A percentile compares a stretch with the other conserved stretches of the same genome.
phyloP scores from a whole-genome alignment of 2,888 invertebrate species.

The Drosophila birchii region DNA sequence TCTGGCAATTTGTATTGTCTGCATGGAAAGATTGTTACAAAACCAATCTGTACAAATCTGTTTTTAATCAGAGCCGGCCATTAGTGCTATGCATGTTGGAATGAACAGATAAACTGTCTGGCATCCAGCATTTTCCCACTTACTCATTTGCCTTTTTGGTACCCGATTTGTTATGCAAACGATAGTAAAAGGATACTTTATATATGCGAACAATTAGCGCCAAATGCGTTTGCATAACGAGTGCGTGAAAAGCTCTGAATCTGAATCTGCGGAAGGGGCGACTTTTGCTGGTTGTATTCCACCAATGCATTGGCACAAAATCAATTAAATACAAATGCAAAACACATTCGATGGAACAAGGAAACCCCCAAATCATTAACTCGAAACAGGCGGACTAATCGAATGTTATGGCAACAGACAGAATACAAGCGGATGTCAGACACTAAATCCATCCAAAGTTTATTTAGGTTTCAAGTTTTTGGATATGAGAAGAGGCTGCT shows the following conservation, averaged over 20 bases:
- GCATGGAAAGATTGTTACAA: slow-evolving; percentile 7
- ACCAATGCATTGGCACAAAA: slow-evolving; percentile 51
- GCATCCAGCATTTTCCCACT: slow-evolving; percentile 16
- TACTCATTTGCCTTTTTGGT: slow-evolving; percentile 11
- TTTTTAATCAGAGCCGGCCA: slow-evolving; percentile 47
- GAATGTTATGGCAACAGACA: slow-evolving; percentile 34
- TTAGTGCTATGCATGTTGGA: slow-evolving; percentile 21
- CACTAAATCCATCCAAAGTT: not conserved
- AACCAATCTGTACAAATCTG: slow-evolving; percentile 51
- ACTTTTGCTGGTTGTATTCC: slow-evolving; percentile 11
- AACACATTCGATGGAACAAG: slow-evolving; percentile 24
- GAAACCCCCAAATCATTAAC: slow-evolving; percentile 8
- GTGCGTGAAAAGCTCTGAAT: slow-evolving; percentile 19
- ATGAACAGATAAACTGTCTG: slow-evolving; percentile 33
- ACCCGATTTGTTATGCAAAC: slow-evolving; percentile 28
- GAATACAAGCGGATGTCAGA: not conserved
- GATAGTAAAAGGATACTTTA: slow-evolving; percentile 21
- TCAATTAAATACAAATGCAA: slow-evolving; percentile 62
- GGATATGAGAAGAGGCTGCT: not conserved
- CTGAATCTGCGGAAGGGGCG: slow-evolving; percentile 9
- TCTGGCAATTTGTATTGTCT: slow-evolving; percentile 21
- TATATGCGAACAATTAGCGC: slow-evolving; percentile 40
- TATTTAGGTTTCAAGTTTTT: not conserved
- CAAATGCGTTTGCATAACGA: slow-evolving; percentile 43
- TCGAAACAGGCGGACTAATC: slow-evolving; percentile 19